Evolutionary conservation across 2,888 invertebrate genomes (phyloP), one percentile per base, ranked within the genome.

Genomic region (Drosophila sordidula): DNA sequence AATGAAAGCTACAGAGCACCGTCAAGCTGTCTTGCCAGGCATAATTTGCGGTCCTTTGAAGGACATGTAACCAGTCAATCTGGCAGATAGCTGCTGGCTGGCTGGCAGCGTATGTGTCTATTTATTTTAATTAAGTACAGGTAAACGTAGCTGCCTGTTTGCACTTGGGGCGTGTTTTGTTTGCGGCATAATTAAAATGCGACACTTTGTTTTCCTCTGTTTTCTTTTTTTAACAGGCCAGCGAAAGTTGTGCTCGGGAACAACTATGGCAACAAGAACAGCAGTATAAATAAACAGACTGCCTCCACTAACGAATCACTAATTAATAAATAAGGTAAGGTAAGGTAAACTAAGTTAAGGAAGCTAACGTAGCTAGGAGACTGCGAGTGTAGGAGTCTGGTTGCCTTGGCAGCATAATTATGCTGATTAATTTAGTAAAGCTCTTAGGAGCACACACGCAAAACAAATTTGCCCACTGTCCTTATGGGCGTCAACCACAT

Each of bases 51-150:
- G 65, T 63, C 49, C 69, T 46, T 65, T 66, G 56, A 76, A 79
- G 78, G 78, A 76, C 78, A 74, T 68, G 69, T 65, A 79, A 55
- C 65, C 59, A 66, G 63, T 64, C 51, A 55, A 49, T 58, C 50
- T 44, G 46, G 22, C 36, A 59, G 49, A 36, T 46, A 34, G 39
- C 34, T 62, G 49, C 47, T 41, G 34, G 25, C 29, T 44, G 46
- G 16, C 59, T 32, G 58, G 38, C 52, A 55, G 38, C 58, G 69
- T 59, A 78, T 77, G 77, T 81, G 80, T 85, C 78, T 84, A 86
- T 83, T 86, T 84, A 75, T 84, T 83, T 85, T 87, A 87, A 86
- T 87, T 83, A 85, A 83, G 79, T 67, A 22, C 77, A 81, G 80
- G 84, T 87, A 81, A 78, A 70, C 58, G 58, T 50, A 47, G 58